A percentile compares a stretch with the other conserved stretches of the same genome.
Conservation (phyloP, 1,140 invertebrate species). For the Aradophagus sp. region DNA sequence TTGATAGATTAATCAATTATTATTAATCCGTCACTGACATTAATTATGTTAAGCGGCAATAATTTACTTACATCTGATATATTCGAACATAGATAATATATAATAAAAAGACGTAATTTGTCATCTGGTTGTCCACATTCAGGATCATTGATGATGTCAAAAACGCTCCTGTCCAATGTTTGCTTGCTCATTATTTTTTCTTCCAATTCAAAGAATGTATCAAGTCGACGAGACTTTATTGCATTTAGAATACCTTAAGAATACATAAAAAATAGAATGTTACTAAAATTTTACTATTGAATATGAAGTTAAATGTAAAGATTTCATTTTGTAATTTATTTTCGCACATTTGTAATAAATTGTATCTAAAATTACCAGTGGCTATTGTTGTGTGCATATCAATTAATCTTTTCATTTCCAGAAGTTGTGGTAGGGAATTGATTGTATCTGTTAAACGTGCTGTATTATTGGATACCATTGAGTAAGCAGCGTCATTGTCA, state of each 20-base stretch:
- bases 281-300: conserved; percentile 8
- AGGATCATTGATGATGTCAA: conserved; percentile 89
- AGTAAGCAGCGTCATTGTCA: conserved; percentile 83
- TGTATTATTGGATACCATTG: conserved; percentile 94
- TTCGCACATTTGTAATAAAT: too few relatives aligned
- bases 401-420: conserved; percentile 97
- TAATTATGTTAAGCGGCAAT: too few relatives aligned
- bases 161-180: conserved; percentile 82
- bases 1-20: too few relatives aligned
- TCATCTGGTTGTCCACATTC: conserved; percentile 92
- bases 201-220: conserved; percentile 97
- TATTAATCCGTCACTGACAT: too few relatives aligned
- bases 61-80: conserved; percentile 80
- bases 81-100: conserved; percentile 91
- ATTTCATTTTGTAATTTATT: too few relatives aligned
- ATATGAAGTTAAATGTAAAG: too few relatives aligned
- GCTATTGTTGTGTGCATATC: conserved; percentile 99
- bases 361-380: too few relatives aligned
- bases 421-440: conserved; percentile 94
- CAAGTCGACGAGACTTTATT: conserved; percentile 93
- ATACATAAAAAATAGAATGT: conserved; percentile 45
- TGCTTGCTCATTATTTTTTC: conserved; percentile 96
- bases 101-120: conserved; percentile 95
- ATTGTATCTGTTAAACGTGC: conserved; percentile 95
- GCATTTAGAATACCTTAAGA: conserved; percentile 90